phyloP scores from a whole-genome alignment of 2,113 vertebrate species.

The Thomomys bottae region DNA sequence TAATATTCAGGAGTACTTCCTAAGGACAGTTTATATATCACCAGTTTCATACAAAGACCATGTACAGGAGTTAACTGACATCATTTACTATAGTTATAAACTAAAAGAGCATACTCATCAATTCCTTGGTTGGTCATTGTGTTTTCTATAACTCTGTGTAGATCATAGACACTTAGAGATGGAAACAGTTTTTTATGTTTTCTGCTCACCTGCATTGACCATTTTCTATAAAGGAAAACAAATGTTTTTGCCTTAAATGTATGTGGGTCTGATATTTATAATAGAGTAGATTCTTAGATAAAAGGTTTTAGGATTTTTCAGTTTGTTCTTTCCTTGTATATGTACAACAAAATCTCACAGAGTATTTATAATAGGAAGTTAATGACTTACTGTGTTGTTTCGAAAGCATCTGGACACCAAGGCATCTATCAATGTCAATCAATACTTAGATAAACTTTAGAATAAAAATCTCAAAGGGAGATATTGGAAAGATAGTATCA shows the following conservation, averaged over 20 bases:
- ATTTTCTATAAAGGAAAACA: neutral
- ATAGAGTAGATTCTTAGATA: neutral
- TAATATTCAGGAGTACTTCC: neutral
- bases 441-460: neutral
- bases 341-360: neutral
- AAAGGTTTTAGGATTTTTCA: neutral
- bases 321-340: conserved; percentile 6
- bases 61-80: neutral
- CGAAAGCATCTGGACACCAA: neutral
- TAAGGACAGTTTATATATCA: conserved; percentile 7
- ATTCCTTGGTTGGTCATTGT: neutral
- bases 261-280: conserved; percentile 21
- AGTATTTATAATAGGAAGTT: neutral
- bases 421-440: neutral
- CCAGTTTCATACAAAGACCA: neutral
- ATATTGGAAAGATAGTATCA: neutral
- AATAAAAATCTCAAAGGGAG: neutral
- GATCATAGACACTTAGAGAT: neutral
- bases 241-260: neutral
- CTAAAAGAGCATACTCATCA: neutral
- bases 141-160: neutral
- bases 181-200: neutral
- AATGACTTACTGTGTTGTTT: conserved; percentile 4
- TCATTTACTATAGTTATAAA: neutral
- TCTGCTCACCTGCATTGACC: neutral